These are phyloP conservation scores for Bergia sp. DNA, from an alignment of 92 coral and sea anemone species.

Conservation along the genomic window DNA sequence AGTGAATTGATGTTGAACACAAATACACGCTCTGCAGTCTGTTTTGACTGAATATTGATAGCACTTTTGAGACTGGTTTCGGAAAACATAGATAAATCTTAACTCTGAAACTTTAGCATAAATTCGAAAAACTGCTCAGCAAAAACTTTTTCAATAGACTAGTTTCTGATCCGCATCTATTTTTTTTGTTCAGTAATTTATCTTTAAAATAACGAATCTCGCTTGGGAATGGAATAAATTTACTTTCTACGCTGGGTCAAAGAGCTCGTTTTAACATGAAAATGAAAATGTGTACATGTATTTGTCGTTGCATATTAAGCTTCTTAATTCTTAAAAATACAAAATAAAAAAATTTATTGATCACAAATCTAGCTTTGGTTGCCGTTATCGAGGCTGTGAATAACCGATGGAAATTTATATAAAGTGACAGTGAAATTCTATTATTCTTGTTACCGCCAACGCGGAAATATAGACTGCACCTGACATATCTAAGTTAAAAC, in stretches of 20 bases:
- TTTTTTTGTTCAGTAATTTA: neutral
- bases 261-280: neutral
- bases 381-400: neutral
- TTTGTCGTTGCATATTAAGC: neutral
- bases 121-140: no score
- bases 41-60: neutral
- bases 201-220: neutral
- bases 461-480: constrained; percentile 3
- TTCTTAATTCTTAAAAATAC: neutral
- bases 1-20: no score
- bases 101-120: no score
- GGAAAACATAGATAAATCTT: no score
- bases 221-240: neutral
- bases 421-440: constrained; percentile 5
- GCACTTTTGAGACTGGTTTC: no score
- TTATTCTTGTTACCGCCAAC: constrained; percentile 6
- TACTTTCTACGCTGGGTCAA: no score
- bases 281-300: neutral
- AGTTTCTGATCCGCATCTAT: neutral
- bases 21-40: neutral
- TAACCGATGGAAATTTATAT: neutral
- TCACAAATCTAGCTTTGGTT: neutral
- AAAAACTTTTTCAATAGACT: no score
- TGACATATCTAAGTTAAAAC: neutral
- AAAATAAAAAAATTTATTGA: no score